Conservation (phyloP, 2,113 vertebrate genomes). For the Paedocypris sp. region DNA sequence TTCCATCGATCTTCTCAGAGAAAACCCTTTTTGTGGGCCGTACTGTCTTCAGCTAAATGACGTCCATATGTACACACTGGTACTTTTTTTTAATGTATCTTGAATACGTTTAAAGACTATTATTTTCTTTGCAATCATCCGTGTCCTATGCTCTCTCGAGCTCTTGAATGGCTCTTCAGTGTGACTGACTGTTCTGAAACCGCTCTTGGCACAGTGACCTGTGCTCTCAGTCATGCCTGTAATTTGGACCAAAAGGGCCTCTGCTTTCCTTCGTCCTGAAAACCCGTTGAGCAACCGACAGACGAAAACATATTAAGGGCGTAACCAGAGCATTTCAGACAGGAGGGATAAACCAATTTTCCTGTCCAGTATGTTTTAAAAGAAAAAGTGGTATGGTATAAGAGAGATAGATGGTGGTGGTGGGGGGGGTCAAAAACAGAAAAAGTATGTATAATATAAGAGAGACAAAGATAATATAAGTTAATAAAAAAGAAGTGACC, state of each 20-base stretch:
- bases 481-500: no score
- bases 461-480: no score
- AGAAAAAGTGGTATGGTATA: no score
- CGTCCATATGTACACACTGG: slow-evolving; percentile 2
- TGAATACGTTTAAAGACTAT: slow-evolving; percentile 3
- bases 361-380: slow-evolving; percentile 50
- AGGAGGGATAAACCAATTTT: slow-evolving; percentile 59
- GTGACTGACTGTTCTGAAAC: slow-evolving; percentile 56
- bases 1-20: no score
- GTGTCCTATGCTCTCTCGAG: neutral
- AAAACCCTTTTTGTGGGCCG: no score
- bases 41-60: neutral
- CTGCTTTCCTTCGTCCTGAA: neutral
- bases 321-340: slow-evolving; percentile 41
- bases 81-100: slow-evolving; percentile 7
- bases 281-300: neutral
- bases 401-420: no score
- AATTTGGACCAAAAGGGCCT: slow-evolving; percentile 50
- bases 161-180: slow-evolving; percentile 8
- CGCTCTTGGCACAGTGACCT: slow-evolving; percentile 40
- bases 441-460: no score
- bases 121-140: slow-evolving; percentile 3
- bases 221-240: slow-evolving; percentile 49
- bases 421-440: no score
- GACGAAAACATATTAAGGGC: slow-evolving; percentile 39